Evolutionary conservation across 2,797 vertebrate species (phyloP), one percentile per base, ranked within the genome.

Genomic region (Petrocephalus schoutedeni): DNA sequence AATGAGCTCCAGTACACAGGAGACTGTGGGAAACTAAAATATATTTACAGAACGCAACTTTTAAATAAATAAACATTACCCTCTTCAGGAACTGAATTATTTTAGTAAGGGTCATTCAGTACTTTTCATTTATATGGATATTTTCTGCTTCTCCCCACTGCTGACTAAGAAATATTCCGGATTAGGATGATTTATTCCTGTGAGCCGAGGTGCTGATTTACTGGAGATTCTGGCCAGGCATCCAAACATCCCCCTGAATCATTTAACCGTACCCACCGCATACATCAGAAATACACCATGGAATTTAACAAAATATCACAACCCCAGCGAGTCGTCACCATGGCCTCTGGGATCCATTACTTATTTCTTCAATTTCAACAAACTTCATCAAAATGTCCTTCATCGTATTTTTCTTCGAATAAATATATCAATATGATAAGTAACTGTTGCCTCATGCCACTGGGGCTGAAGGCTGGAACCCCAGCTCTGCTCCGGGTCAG

Each of bases 81-180:
- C 90, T 85, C 89, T 91, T 94, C 92, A 93, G 92, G 90, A 91
- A 86, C 77, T 88, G 92, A 88, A 91, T 91, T 91, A 93, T 94
- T 89, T 92, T 92, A 92, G 94, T 93, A 92, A 32, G 71, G 71
- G 89, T 90, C 90, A 86, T 85, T 89, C 23, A 87, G 91, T 91
- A 77, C 90, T 92, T 92, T 94, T 93, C 93, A 93, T 93, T 93
- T 91, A 93, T 92, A 91, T 92, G 90, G 93, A 92, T 93, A 84
- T 54, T 54, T 83, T 89, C 91, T 89, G 53, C 89, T 92, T 94
- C 93, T 93, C 93, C 92, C 93, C 91, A 90, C 87, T 89, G 89
- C 91, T 88, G 90, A 91, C 90, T 91, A 89, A 90, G 91, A 93
- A 87, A 92, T 93, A 94, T 94, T 91, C 92, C 88, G 91, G 90